Conservation (phyloP, 1,140 invertebrate genomes). For the Gerris buenoi region DNA sequence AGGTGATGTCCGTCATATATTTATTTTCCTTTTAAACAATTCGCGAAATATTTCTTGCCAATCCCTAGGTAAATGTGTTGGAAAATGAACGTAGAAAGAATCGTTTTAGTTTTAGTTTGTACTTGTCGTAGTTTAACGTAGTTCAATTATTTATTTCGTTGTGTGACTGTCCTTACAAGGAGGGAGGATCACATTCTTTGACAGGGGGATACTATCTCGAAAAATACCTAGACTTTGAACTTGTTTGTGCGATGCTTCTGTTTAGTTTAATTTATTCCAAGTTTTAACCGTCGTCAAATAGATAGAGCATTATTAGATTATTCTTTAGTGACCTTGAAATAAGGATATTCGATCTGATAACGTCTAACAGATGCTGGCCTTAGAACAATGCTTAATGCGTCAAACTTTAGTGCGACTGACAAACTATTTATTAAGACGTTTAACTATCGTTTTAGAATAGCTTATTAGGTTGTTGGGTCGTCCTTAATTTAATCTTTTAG, state of each 20-base stretch:
- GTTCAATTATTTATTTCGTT: background rate
- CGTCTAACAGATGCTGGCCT: background rate
- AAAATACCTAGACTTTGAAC: background rate
- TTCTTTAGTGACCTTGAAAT: background rate
- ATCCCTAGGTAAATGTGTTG: background rate
- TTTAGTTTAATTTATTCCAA: background rate
- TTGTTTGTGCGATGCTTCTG: background rate
- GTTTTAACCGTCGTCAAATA: background rate
- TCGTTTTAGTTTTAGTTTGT: background rate
- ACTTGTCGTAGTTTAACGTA: background rate
- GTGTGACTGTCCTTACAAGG: background rate
- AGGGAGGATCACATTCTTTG: slow-evolving; percentile 5
- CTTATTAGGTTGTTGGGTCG: background rate
- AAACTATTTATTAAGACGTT: background rate
- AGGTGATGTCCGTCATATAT: slow-evolving; percentile 1
- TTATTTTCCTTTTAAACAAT: background rate
- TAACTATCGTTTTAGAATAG: background rate
- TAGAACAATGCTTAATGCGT: background rate
- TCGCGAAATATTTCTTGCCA: background rate
- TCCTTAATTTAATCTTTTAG: background rate
- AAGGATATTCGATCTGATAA: background rate
- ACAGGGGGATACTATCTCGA: background rate
- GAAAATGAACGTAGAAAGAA: background rate
- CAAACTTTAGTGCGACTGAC: background rate
- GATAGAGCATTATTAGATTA: background rate